These are phyloP conservation scores for Chydorus sphaericus DNA, from an alignment of 2,888 invertebrate species.

Conservation along the genomic window DNA sequence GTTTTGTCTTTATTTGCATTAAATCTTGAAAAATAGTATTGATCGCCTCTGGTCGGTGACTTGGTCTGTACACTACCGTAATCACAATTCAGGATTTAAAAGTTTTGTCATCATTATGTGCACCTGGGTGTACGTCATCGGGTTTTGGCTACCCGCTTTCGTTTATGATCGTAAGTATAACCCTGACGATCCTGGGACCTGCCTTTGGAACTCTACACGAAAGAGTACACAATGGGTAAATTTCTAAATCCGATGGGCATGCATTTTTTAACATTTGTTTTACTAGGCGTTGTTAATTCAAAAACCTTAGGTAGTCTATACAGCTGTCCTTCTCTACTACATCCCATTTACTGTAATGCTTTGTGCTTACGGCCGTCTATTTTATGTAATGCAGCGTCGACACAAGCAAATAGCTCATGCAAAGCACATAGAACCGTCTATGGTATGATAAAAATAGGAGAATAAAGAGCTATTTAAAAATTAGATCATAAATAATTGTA, in stretches of 20 bases:
- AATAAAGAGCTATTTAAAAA: no score
- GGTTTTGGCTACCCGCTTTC: slow-evolving; percentile 19
- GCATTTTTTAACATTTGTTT: no score
- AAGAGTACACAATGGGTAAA: slow-evolving; percentile 13
- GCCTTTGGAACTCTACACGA: slow-evolving; percentile 18
- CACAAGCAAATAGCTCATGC: slow-evolving; percentile 15
- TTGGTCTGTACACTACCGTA: slow-evolving; percentile 19
- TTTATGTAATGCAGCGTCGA: slow-evolving; percentile 17
- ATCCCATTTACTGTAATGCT: slow-evolving; percentile 17
- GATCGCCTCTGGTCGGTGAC: slow-evolving; percentile 20
- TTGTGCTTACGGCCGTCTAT: slow-evolving; percentile 17
- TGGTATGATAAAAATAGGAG: no score
- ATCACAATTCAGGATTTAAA: slow-evolving; percentile 17
- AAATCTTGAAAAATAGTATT: no score
- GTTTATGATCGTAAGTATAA: slow-evolving; percentile 18
- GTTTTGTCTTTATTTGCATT: no score
- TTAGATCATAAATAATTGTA: no score
- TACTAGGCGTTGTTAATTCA: no score
- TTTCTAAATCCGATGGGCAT: no score
- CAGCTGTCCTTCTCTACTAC: slow-evolving; percentile 18
- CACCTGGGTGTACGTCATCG: slow-evolving; percentile 18
- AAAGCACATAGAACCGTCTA: no score
- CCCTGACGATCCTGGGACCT: slow-evolving; percentile 16
- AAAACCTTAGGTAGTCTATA: slow-evolving; percentile 18
- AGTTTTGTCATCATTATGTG: slow-evolving; percentile 16